A percentile compares a stretch with the other conserved stretches of the same genome.
These are phyloP conservation scores for Pocota personata DNA, from an alignment of 2,888 invertebrate genomes.

Conservation along the genomic window DNA sequence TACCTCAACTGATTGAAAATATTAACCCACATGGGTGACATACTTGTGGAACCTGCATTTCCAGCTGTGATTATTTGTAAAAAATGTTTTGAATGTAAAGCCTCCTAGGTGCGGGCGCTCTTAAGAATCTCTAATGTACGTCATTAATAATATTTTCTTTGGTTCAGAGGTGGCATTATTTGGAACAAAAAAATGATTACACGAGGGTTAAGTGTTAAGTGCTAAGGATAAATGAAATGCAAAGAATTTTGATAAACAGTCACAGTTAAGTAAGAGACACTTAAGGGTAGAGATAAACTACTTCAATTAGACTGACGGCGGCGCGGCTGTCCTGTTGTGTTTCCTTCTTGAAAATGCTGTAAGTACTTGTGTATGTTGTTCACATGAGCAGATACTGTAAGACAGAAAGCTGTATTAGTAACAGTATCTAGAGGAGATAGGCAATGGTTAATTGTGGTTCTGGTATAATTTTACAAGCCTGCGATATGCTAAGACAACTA, in stretches of 20 bases:
- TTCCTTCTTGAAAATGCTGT: not conserved
- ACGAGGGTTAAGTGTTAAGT: constrained; percentile 1
- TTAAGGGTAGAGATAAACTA: not conserved
- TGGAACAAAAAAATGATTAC: not conserved
- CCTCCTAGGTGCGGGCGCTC: not conserved
- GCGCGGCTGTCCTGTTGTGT: not conserved
- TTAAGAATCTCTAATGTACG: constrained; percentile 12
- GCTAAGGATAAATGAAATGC: constrained; percentile 23
- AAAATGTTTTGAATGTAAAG: not conserved
- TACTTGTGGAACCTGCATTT: constrained; percentile 29
- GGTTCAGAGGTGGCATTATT: not conserved
- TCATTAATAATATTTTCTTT: constrained; percentile 11
- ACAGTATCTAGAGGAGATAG: too few relatives aligned
- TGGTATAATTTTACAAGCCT: too few relatives aligned
- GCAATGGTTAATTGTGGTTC: too few relatives aligned
- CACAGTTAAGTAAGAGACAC: not conserved
- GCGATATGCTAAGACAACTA: too few relatives aligned
- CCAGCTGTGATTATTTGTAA: not conserved
- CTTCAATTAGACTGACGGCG: not conserved
- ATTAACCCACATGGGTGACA: constrained; percentile 48
- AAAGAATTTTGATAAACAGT: not conserved
- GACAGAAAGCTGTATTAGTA: too few relatives aligned
- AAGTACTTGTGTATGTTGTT: too few relatives aligned
- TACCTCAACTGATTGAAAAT: constrained; percentile 36
- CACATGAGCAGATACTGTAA: too few relatives aligned